Evolutionary conservation across 1,140 invertebrate species (phyloP).

Genomic region (Drosophila parvula): DNA sequence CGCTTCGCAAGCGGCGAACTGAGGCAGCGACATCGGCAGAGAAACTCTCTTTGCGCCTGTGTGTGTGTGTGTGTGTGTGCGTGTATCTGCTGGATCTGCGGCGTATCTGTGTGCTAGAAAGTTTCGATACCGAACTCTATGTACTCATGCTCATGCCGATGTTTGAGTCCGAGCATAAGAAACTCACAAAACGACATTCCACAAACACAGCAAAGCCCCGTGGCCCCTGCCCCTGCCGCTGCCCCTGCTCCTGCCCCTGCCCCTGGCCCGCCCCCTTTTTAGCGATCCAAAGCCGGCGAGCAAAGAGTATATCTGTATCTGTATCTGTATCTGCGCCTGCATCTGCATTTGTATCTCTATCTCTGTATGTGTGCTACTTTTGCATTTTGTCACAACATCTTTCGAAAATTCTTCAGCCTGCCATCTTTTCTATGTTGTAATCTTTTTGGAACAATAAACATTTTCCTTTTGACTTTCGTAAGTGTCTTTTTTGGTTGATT

Average conservation of each 20-base stretch:
- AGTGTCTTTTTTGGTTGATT: conserved; percentile 64
- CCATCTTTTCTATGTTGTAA: conserved; percentile 57
- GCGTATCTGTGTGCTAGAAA: conserved; percentile 73
- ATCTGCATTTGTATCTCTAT: conserved; percentile 33
- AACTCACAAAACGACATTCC: conserved; percentile 84
- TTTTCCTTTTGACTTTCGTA: conserved; percentile 72
- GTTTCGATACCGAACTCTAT: conserved; percentile 56
- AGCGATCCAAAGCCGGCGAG: conserved; percentile 33
- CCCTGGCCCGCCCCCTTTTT: background rate
- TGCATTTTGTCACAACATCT: conserved; percentile 58
- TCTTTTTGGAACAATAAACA: conserved; percentile 56
- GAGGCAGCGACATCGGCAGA: conserved; percentile 26
- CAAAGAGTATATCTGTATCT: conserved; percentile 64
- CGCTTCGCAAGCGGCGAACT: background rate
- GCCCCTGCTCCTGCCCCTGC: background rate
- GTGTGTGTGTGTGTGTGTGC: conserved; percentile 26
- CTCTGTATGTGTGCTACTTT: conserved; percentile 58
- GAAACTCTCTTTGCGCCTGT: conserved; percentile 53
- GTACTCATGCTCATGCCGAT: conserved; percentile 53
- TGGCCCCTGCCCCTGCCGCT: background rate
- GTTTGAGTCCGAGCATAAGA: conserved; percentile 68
- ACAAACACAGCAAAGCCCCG: conserved; percentile 58
- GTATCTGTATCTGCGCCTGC: conserved; percentile 26
- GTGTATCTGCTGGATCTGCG: conserved; percentile 37
- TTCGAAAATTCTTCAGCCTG: conserved; percentile 39